Conservation (phyloP, 2,797 vertebrate species). For the Mallotus villosus region DNA sequence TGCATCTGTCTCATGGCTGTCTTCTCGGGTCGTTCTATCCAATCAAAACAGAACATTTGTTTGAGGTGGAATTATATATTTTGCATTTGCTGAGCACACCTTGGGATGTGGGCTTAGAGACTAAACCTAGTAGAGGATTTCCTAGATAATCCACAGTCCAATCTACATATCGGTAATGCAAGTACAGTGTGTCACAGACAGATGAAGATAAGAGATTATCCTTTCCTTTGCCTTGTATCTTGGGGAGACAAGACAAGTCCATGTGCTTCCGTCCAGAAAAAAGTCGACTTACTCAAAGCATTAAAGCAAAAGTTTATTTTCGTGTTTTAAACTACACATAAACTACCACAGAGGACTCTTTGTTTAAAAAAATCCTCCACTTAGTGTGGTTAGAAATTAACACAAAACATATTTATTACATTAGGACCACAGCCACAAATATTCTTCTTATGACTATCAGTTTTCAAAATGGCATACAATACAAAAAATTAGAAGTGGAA, state of each 20-base stretch:
- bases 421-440: conserved; percentile 87
- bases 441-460: conserved; percentile 81
- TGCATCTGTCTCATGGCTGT: neutral
- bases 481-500: conserved; percentile 70
- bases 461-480: conserved; percentile 84
- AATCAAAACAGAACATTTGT: neutral
- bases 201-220: neutral
- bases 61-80: neutral
- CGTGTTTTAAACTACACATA: conserved; percentile 85
- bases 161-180: neutral
- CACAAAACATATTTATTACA: conserved; percentile 86
- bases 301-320: conserved; percentile 85
- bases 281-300: conserved; percentile 14
- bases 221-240: neutral
- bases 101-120: neutral
- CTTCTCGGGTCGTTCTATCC: neutral
- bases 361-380: conserved; percentile 74
- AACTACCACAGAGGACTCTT: conserved; percentile 87
- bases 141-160: neutral
- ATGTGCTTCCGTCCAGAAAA: neutral
- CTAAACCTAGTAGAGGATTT: neutral
- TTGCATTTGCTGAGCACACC: neutral
- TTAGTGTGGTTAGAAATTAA: conserved; percentile 88
- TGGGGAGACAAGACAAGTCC: neutral
- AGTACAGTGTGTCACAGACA: neutral